phyloP scores from a whole-genome alignment of 35 echinoderm and acorn worm species.

The Amphiura filiformis region DNA sequence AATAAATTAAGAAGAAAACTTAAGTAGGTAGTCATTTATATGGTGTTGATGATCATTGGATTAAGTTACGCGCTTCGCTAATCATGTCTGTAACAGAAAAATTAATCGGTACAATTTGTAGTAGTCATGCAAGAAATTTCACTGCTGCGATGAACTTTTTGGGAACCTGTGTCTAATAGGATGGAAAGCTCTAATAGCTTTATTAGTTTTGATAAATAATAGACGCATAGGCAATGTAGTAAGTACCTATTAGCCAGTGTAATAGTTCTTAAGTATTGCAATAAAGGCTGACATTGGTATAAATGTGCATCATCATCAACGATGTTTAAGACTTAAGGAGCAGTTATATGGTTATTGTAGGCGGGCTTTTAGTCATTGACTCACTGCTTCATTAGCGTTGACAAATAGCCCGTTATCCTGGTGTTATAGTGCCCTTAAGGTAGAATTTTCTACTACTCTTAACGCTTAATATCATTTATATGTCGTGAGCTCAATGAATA shows the following conservation, averaged over 20 bases:
- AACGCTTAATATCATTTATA: background rate
- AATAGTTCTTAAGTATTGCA: too few relatives aligned
- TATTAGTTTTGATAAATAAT: background rate
- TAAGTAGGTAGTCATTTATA: background rate
- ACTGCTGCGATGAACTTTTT: background rate
- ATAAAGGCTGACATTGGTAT: too few relatives aligned
- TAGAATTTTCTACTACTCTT: background rate
- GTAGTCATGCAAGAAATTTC: background rate
- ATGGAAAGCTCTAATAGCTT: too few relatives aligned
- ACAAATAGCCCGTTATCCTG: background rate
- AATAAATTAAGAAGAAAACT: background rate
- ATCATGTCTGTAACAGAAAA: background rate
- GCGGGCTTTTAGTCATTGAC: background rate
- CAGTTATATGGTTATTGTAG: background rate
- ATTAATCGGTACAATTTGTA: background rate
- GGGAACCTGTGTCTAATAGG: background rate
- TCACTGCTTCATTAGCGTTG: background rate
- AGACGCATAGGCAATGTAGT: background rate
- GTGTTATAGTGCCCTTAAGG: background rate
- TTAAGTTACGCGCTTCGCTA: background rate
- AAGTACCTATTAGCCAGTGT: background rate
- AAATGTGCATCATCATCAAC: too few relatives aligned
- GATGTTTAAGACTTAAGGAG: background rate
- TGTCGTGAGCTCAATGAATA: background rate
- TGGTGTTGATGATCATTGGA: background rate